Evolutionary conservation across 1,140 invertebrate species (phyloP).

Genomic region (Periplaneta americana): DNA sequence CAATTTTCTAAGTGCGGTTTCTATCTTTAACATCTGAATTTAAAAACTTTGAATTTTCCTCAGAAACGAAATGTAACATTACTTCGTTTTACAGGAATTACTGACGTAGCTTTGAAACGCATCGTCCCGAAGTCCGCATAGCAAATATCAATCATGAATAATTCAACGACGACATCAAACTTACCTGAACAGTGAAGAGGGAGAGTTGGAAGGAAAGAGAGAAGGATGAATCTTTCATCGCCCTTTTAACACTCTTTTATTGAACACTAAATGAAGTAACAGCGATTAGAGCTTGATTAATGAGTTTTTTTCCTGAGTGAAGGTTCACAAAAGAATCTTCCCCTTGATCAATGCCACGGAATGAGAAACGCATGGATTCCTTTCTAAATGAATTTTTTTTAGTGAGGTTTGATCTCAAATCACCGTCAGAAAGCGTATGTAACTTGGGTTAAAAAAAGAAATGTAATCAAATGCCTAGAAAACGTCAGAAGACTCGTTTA

Average conservation of each 20-base stretch:
- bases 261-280: neutral
- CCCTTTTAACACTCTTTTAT: neutral
- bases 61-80: neutral
- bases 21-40: neutral
- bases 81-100: neutral
- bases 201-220: neutral
- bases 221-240: neutral
- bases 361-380: neutral
- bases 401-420: neutral
- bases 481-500: no score
- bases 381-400: neutral
- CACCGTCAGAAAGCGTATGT: neutral
- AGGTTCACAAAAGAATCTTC: neutral
- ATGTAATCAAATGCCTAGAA: no score
- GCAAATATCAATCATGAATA: neutral
- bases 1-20: no score
- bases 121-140: neutral
- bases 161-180: neutral
- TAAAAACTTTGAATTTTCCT: no score
- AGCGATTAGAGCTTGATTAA: neutral
- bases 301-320: neutral
- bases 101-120: neutral
- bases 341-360: neutral
- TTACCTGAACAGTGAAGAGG: neutral
- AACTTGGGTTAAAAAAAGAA: no score